These are phyloP conservation scores for Zelleria hepariella DNA, from an alignment of 2,888 invertebrate species.

Conservation along the genomic window DNA sequence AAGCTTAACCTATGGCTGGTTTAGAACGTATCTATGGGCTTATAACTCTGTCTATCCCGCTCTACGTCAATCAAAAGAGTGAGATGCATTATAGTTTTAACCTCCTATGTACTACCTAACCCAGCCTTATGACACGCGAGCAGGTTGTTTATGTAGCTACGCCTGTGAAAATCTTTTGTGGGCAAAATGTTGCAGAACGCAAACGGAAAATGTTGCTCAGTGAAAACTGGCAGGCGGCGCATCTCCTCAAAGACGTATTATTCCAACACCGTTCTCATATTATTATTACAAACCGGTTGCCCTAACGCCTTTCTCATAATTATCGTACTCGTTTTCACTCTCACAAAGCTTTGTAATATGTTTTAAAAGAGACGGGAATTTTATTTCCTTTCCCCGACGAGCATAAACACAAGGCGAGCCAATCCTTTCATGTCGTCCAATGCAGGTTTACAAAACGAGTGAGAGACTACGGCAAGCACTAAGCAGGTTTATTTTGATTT, in stretches of 20 bases:
- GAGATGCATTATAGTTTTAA: too few species aligned
- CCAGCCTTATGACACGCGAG: too few species aligned
- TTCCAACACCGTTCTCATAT: neutral
- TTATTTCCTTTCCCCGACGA: slow-evolving; percentile 20
- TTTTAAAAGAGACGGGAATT: slow-evolving; percentile 21
- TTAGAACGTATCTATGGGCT: too few species aligned
- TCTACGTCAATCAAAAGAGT: too few species aligned
- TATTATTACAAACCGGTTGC: neutral
- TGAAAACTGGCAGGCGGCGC: neutral
- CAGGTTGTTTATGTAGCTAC: too few species aligned
- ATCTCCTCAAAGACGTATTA: neutral
- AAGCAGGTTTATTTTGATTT: neutral
- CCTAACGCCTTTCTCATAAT: neutral
- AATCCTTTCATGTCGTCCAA: slow-evolving; percentile 19
- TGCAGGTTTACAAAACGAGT: slow-evolving; percentile 17
- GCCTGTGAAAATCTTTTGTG: neutral
- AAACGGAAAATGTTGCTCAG: neutral
- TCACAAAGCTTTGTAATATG: slow-evolving; percentile 19
- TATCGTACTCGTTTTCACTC: neutral
- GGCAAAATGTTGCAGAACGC: neutral
- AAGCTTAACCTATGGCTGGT: too few species aligned
- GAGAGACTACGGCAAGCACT: slow-evolving; percentile 8
- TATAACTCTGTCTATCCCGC: too few species aligned
- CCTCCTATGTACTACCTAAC: too few species aligned
- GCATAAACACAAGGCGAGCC: slow-evolving; percentile 14